phyloP scores from a whole-genome alignment of 2,113 vertebrate species.

The Megalops atlanticus region DNA sequence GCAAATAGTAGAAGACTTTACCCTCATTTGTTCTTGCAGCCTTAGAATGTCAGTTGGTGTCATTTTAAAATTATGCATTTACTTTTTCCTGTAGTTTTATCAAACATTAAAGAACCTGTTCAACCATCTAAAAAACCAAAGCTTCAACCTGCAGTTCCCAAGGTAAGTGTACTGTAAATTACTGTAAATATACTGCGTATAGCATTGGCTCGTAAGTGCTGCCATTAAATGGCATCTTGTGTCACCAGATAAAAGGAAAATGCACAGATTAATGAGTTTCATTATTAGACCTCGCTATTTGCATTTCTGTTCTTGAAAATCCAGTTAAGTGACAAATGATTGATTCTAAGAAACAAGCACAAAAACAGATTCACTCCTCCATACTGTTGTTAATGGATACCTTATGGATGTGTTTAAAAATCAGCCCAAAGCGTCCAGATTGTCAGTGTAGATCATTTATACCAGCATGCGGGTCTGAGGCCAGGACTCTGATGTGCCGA shows the following conservation, averaged over 20 bases:
- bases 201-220: too few species aligned
- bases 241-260: too few species aligned
- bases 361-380: slow-evolving; percentile 36
- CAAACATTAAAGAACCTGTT: slow-evolving; percentile 85
- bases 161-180: slow-evolving; percentile 69
- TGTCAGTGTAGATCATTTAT: slow-evolving; percentile 30
- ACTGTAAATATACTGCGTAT: not conserved
- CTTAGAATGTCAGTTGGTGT: too few species aligned
- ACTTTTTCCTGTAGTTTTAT: slow-evolving; percentile 75
- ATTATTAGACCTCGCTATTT: slow-evolving; percentile 24
- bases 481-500: slow-evolving; percentile 23
- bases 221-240: too few species aligned
- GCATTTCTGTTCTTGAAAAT: slow-evolving; percentile 26
- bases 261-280: slow-evolving; percentile 9
- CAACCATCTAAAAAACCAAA: slow-evolving; percentile 85
- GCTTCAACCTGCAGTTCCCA: slow-evolving; percentile 76
- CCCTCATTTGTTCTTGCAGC: not conserved
- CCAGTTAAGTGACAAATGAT: slow-evolving; percentile 36
- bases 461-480: slow-evolving; percentile 19
- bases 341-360: slow-evolving; percentile 37
- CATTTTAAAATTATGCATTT: slow-evolving; percentile 1
- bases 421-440: slow-evolving; percentile 11
- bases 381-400: slow-evolving; percentile 46
- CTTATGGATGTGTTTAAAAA: slow-evolving; percentile 48
- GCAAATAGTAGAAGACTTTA: too few species aligned